These are phyloP conservation scores for Chlorodrepanis virens DNA, from an alignment of 2,113 vertebrate species.

Conservation along the genomic window DNA sequence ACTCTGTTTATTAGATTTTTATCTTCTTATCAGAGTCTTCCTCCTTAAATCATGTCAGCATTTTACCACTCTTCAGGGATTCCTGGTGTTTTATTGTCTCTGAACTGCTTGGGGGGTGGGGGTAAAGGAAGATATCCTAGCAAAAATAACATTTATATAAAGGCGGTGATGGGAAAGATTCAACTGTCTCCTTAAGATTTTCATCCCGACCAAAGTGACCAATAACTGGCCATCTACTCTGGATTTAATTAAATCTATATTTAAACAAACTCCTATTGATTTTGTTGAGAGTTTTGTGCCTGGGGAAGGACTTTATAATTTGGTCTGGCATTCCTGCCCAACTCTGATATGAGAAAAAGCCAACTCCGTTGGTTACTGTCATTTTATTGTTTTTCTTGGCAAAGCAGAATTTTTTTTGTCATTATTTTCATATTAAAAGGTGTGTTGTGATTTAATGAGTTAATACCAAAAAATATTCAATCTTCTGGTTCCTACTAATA, in stretches of 20 bases:
- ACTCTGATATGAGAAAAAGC: neutral
- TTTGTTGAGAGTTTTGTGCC: constrained; percentile 15
- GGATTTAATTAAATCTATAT: constrained; percentile 42
- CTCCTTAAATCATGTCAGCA: constrained; percentile 83
- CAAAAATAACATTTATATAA: constrained; percentile 75
- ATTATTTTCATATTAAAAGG: constrained; percentile 10
- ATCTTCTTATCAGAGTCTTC: constrained; percentile 84
- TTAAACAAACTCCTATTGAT: constrained; percentile 24
- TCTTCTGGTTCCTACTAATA: neutral
- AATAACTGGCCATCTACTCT: neutral
- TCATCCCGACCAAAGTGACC: neutral
- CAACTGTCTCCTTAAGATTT: neutral
- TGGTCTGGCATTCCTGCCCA: neutral
- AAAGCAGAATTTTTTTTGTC: neutral
- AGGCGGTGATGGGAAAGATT: constrained; percentile 30
- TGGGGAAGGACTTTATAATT: constrained; percentile 6
- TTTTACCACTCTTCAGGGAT: constrained; percentile 82
- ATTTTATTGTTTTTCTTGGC: neutral
- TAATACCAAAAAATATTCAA: neutral
- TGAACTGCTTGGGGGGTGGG: constrained; percentile 72
- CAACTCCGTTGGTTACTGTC: neutral
- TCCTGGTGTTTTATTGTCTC: constrained; percentile 82
- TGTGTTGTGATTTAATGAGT: neutral
- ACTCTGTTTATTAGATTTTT: constrained; percentile 88
- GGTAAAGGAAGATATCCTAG: constrained; percentile 53